These are phyloP conservation scores for Endotricha flammealis DNA, from an alignment of 2,888 invertebrate genomes.

Conservation along the genomic window DNA sequence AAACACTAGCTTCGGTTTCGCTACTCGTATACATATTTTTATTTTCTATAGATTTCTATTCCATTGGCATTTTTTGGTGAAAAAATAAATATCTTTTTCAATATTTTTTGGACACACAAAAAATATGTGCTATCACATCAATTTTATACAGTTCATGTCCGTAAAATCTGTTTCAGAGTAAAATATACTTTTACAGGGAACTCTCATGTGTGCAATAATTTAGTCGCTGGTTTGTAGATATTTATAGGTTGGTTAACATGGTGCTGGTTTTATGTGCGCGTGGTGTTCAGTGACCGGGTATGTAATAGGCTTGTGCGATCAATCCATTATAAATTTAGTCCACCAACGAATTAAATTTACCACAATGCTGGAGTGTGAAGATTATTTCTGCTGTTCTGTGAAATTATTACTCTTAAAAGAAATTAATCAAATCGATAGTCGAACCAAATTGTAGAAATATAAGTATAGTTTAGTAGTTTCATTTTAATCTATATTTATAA, in stretches of 20 bases:
- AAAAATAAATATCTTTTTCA: too few species aligned
- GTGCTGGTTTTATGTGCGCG: conserved; percentile 49
- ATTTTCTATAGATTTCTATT: too few species aligned
- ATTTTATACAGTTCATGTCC: conserved; percentile 7
- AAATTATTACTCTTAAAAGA: too few species aligned
- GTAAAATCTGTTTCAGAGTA: conserved; percentile 31
- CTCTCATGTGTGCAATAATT: conserved; percentile 57
- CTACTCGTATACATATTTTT: too few species aligned
- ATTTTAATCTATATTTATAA: too few species aligned
- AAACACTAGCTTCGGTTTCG: conserved; percentile 55
- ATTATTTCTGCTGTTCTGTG: too few species aligned
- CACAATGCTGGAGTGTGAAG: too few species aligned
- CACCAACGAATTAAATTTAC: conserved; percentile 4
- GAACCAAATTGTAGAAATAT: too few species aligned
- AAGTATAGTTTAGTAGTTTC: too few species aligned
- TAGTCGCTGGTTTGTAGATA: conserved; percentile 50
- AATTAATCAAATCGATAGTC: too few species aligned
- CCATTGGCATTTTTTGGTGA: too few species aligned
- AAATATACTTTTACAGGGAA: conserved; percentile 38
- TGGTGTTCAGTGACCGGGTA: conserved; percentile 2
- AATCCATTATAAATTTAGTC: conserved; percentile 8
- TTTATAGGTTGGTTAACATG: conserved; percentile 56
- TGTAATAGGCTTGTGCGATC: conserved; percentile 6
- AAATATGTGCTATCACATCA: conserved; percentile 2
- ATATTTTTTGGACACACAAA: too few species aligned